Base-by-base conservation (phyloP, 1,140 invertebrate species). In the Brachionus rubens region DNA sequence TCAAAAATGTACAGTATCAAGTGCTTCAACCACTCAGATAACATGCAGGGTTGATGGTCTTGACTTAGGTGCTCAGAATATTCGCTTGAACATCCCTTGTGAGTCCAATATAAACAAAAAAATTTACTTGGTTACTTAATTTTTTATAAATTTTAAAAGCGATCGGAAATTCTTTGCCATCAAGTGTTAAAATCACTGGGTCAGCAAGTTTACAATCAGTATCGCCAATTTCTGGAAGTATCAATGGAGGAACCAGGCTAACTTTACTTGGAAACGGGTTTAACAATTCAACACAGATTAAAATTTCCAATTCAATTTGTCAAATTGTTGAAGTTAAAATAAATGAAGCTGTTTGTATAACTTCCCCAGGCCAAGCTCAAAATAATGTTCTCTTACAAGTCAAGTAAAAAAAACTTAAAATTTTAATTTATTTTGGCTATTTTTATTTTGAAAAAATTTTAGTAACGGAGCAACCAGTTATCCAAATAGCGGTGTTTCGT, bases 191-290 rank as follows among this genome's bases (percentile, higher is more conserved):
- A 12, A 46, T 46, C 19, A 43, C 9, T 43, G 59, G 59, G 14
- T 14, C 10, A 7, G 36, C 59, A 21, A 24, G 19, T 65, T 19
- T 72, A 30, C 19, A 72, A 50, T 72, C 68, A 24, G 36, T 75
- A 19, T 14, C 6, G n/a, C 72, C 72, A 9, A 16, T 1, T 7
- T 14, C 36, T 16, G 72, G 72, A 24, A 75, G 72, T 36, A 59
- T 21, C 5, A 54, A 78, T 52, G 82, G 82, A 16, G 82, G 82
- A 2, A 82, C 82, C 1, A 41, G 43, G 19, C 9, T 83, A 2
- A 80, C 78, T 7, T 62, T 83, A 12, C 77, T 72, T 24, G 83
- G 82, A 0, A 59, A 77, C 10, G 82, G 82, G 3, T 82, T 83
- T 75, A 12, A 48, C 6, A 9, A 2, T 10, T 21, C 4, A 9